Percentiles rank a stretch among this genome's conserved stretches.
These are phyloP conservation scores for Yponomeuta sedellus DNA, from an alignment of 2,888 invertebrate genomes.

Conservation along the genomic window DNA sequence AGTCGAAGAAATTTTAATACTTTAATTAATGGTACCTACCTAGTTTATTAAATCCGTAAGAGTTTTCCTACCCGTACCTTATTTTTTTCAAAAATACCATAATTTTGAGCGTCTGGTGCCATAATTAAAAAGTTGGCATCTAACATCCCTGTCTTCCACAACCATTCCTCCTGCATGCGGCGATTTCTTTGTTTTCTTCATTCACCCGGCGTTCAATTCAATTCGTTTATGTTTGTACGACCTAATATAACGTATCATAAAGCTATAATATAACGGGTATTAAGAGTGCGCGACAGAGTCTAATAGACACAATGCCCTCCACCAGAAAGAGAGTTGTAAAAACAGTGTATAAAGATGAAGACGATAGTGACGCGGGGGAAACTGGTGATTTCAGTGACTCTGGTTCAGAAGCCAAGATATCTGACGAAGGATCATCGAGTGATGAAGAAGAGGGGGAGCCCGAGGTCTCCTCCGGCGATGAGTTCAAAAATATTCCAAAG, in stretches of 20 bases:
- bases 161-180: no score
- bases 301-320: background rate
- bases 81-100: no score
- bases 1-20: no score
- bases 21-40: no score
- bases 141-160: no score
- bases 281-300: background rate
- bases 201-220: no score
- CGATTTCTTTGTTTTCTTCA: no score
- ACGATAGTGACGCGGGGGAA: slow-evolving; percentile 47
- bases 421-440: slow-evolving; percentile 50
- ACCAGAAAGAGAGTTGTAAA: slow-evolving; percentile 61
- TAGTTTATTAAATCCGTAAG: no score
- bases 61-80: no score
- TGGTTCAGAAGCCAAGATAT: slow-evolving; percentile 66
- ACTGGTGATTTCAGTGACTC: slow-evolving; percentile 67
- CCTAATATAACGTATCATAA: background rate
- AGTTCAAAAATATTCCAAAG: slow-evolving; percentile 28
- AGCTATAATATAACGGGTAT: background rate
- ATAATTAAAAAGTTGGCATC: no score
- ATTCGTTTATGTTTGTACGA: no score
- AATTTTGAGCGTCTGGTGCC: no score
- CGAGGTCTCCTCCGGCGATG: slow-evolving; percentile 46
- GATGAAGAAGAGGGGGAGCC: slow-evolving; percentile 38
- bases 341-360: slow-evolving; percentile 62